Conservation (phyloP, 2,797 vertebrate genomes). For the Apogon hyalosoma region DNA sequence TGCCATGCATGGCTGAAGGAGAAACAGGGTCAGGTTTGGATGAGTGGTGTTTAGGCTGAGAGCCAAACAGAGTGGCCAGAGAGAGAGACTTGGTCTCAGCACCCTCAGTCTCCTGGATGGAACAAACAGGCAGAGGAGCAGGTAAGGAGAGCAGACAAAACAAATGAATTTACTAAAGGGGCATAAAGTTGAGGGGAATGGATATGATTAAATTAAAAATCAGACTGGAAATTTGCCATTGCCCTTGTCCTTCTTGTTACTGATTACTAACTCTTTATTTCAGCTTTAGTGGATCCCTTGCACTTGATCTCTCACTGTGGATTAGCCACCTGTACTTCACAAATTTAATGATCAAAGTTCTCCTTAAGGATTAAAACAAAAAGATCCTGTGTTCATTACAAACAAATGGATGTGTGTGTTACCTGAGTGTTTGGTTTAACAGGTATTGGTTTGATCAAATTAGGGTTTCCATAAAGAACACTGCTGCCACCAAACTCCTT, state of each 20-base stretch:
- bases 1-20: slow-evolving; percentile 8
- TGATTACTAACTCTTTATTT: neutral
- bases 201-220: neutral
- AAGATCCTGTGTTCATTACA: neutral
- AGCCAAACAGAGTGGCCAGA: slow-evolving; percentile 89
- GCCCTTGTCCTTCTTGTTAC: neutral
- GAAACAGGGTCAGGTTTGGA: slow-evolving; percentile 53
- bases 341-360: neutral
- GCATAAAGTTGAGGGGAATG: neutral
- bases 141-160: neutral
- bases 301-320: neutral
- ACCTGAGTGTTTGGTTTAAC: slow-evolving; percentile 88
- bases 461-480: slow-evolving; percentile 90
- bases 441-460: slow-evolving; percentile 96
- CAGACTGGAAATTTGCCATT: neutral
- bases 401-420: slow-evolving; percentile 27
- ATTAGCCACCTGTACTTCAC: neutral
- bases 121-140: slow-evolving; percentile 4
- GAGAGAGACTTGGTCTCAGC: slow-evolving; percentile 87
- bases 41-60: slow-evolving; percentile 70
- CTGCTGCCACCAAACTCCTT: slow-evolving; percentile 93
- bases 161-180: neutral
- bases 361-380: neutral
- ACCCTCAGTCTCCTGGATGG: slow-evolving; percentile 71
- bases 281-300: neutral